Evolutionary conservation across 2,113 vertebrate species (phyloP).

Genomic region (Electrona antarctica): DNA sequence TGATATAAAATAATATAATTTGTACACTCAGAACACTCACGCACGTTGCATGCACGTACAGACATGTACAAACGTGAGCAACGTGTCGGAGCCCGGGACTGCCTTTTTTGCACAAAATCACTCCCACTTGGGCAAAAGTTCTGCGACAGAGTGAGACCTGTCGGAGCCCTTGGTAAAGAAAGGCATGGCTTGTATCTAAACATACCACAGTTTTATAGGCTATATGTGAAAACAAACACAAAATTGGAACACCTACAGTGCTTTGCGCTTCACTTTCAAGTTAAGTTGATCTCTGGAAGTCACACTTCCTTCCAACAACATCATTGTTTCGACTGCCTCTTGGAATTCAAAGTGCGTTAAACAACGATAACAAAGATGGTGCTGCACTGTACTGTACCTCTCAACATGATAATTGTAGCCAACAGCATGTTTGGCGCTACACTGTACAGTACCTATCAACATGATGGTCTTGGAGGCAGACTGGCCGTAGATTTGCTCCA

Average conservation of each 20-base stretch:
- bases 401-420: constrained; percentile 83
- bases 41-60: background rate
- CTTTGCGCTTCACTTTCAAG: constrained; percentile 13
- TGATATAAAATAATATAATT: too few relatives aligned
- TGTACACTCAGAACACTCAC: background rate
- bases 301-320: constrained; percentile 68
- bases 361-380: constrained; percentile 6
- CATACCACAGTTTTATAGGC: too few relatives aligned
- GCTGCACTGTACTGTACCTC: constrained; percentile 70
- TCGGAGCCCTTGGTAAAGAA: too few relatives aligned
- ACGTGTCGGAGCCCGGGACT: too few relatives aligned
- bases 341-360: background rate
- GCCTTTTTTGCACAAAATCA: too few relatives aligned
- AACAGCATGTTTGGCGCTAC: too few relatives aligned
- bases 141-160: too few relatives aligned
- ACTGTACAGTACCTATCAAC: constrained; percentile 81
- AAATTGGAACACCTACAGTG: constrained; percentile 2
- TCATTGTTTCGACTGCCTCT: constrained; percentile 49
- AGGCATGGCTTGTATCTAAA: too few relatives aligned
- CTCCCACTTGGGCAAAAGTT: too few relatives aligned
- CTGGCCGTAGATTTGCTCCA: constrained; percentile 92
- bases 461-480: constrained; percentile 90
- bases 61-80: background rate
- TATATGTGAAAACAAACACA: constrained; percentile 4
- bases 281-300: constrained; percentile 45